Percentiles rank a stretch among this genome's conserved stretches.
These are phyloP conservation scores for Cydia fagiglandana DNA, from an alignment of 1,140 invertebrate genomes.

Conservation along the genomic window DNA sequence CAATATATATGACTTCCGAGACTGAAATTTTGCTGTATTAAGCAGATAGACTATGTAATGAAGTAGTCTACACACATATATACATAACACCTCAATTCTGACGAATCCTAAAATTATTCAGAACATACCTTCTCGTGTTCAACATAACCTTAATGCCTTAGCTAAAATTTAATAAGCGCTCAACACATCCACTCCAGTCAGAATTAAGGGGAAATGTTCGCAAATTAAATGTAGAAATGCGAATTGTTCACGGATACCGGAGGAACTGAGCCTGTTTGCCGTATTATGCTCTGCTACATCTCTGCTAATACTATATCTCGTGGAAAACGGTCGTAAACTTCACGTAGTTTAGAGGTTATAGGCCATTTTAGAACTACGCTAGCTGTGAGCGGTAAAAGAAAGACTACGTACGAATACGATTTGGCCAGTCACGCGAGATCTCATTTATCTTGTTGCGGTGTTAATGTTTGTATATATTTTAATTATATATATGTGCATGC, in stretches of 20 bases:
- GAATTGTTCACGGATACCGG: slow-evolving; percentile 22
- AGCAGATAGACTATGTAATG: too few relatives aligned
- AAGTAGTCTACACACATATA: neutral
- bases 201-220: slow-evolving; percentile 28
- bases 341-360: neutral
- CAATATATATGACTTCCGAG: too few relatives aligned
- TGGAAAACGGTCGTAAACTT: neutral
- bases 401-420: neutral
- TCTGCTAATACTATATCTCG: neutral
- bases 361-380: neutral
- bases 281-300: slow-evolving; percentile 5
- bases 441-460: slow-evolving; percentile 8
- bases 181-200: slow-evolving; percentile 1
- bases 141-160: slow-evolving; percentile 11
- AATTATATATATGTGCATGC: neutral
- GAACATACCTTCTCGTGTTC: neutral
- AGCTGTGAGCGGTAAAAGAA: neutral
- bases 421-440: slow-evolving; percentile 11
- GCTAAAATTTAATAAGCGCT: slow-evolving; percentile 30
- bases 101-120: neutral
- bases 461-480: neutral
- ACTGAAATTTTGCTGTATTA: too few relatives aligned
- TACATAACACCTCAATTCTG: neutral
- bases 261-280: slow-evolving; percentile 28
- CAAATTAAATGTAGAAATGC: slow-evolving; percentile 25